Evolutionary conservation across 2,888 invertebrate species (phyloP), one percentile per base, ranked within the genome.

Genomic region (Busseola fusca): DNA sequence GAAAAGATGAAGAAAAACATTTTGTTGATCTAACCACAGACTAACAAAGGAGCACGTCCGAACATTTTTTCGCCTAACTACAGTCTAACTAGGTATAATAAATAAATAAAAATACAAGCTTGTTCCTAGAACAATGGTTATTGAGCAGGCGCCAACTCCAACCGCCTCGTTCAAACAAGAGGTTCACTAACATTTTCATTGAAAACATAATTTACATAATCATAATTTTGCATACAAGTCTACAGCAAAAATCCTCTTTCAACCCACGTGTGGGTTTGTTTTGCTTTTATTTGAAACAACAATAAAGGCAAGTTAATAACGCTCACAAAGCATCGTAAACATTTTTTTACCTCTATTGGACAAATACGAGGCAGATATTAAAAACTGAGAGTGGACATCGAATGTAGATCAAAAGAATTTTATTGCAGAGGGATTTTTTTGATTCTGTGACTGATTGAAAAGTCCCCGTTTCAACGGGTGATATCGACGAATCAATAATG

Each of bases 401-500:
- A 62, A 69, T 54, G 25, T 69, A 66, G 59, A 78, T 69, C 65
- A 80, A 66, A 72, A 64, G 30, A 72, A 60, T 82, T 71, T 72
- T 69, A 74, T 74, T 63, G 34, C 52, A 37, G 34, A 45, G 25
- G 60, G 34, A 50, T 70, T 69, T 71, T 64, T 76, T 62, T 59
- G 60, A 62, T 60, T 42, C 59, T 72, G 54, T 65, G 66, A 68
- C 75, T 68, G 78, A 82, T 84, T 70, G 77, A 84, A 78, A 84
- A 76, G 50, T 66, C 52, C 40, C 64, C 60, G 59, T 65, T 76
- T 78, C 74, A 64, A 57, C 76, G 58, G 18, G 62, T 76, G 77
- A 83, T 84, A 86, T 81, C 70, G 75, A 76, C 67, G 72, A 82
- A 87, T 87, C 86, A 87, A 87, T 87, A 86, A 83, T 86, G 82